Conservation (phyloP, 2,888 invertebrate genomes). For the Uropetala carovei region DNA sequence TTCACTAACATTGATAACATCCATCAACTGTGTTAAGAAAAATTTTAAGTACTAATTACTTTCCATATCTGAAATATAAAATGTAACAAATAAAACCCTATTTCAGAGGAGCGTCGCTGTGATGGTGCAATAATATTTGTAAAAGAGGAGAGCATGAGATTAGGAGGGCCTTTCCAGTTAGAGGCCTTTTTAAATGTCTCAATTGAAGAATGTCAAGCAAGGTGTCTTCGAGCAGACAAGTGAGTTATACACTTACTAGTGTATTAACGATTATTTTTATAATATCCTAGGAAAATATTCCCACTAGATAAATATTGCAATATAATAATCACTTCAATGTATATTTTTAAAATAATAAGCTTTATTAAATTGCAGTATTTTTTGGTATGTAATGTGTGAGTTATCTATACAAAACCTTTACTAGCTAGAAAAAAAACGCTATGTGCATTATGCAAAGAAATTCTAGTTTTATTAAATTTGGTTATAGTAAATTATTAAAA, state of each 20-base stretch:
- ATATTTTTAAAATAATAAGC: background rate
- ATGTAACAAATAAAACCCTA: background rate
- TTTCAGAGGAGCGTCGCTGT: conserved; percentile 88
- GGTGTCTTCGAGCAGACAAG: conserved; percentile 92
- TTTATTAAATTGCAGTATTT: background rate
- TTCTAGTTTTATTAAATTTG: no score
- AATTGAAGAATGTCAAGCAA: conserved; percentile 90
- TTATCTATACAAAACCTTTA: no score
- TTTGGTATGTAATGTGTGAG: no score
- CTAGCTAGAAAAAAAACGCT: no score
- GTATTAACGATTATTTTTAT: background rate
- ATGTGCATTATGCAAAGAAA: no score
- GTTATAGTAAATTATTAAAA: background rate
- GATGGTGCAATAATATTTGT: conserved; percentile 92
- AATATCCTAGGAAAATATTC: background rate
- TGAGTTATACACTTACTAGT: conserved; percentile 74
- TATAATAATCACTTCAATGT: background rate
- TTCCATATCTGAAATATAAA: background rate
- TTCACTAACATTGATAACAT: background rate
- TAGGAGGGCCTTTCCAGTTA: conserved; percentile 92
- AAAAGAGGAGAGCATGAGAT: conserved; percentile 91
- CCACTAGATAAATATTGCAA: background rate
- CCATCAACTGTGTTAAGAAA: background rate
- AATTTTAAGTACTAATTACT: background rate
- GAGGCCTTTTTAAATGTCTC: conserved; percentile 92